phyloP scores from a whole-genome alignment of 1,140 invertebrate genomes.

The Pinna nobilis region DNA sequence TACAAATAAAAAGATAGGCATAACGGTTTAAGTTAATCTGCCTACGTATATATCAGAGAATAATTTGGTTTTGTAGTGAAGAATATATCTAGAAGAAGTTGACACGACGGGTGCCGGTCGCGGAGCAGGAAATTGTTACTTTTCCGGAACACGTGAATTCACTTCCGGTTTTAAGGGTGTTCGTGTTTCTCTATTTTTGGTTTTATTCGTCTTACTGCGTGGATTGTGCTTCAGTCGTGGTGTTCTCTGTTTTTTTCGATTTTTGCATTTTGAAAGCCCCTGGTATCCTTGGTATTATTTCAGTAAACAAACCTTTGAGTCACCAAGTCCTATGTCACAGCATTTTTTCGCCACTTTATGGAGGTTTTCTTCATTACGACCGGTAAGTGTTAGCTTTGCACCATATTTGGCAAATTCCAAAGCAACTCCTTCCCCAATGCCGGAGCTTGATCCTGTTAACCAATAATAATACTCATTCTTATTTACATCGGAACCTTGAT shows the following conservation, averaged over 20 bases:
- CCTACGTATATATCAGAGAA: too few species aligned
- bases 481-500: neutral
- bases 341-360: conserved; percentile 26
- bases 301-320: conserved; percentile 19
- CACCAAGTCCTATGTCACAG: conserved; percentile 12
- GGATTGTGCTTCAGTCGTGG: neutral
- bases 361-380: conserved; percentile 45
- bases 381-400: conserved; percentile 40
- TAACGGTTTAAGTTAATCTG: too few species aligned
- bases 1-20: too few species aligned
- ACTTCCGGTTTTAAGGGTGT: too few species aligned
- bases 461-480: neutral
- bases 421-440: conserved; percentile 49
- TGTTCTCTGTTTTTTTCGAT: neutral
- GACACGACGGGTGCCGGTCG: too few species aligned
- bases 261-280: too few species aligned
- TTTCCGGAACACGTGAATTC: too few species aligned
- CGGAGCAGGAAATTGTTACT: too few species aligned
- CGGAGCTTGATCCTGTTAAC: conserved; percentile 45
- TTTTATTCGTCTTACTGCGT: neutral
- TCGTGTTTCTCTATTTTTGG: too few species aligned
- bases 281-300: neutral
- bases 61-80: too few species aligned
- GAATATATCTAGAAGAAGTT: too few species aligned
- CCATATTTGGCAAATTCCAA: conserved; percentile 50